phyloP scores from a whole-genome alignment of 2,888 invertebrate species.

The Phaedon cochleariae region DNA sequence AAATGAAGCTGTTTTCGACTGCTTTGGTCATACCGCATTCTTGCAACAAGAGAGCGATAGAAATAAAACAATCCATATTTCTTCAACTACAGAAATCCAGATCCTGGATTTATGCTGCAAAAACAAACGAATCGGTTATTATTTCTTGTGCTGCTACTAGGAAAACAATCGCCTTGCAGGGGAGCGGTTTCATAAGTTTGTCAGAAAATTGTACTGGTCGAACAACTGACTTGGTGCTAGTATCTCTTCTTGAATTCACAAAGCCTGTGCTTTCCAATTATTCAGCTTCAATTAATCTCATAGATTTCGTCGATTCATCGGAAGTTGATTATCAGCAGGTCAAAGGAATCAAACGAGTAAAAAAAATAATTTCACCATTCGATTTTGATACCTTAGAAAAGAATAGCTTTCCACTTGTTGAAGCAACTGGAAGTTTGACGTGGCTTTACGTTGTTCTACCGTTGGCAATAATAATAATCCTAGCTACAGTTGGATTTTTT shows the following conservation, averaged over 20 bases:
- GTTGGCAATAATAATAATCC: neutral
- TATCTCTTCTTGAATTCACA: constrained; percentile 12
- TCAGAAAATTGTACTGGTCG: constrained; percentile 5
- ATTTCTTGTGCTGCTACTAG: neutral
- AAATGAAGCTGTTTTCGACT: constrained; percentile 17
- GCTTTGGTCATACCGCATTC: constrained; percentile 3
- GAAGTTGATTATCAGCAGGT: constrained; percentile 4
- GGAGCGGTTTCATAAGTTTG: constrained; percentile 20
- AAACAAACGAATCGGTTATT: neutral
- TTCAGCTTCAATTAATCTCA: constrained; percentile 10
- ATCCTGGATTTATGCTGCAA: constrained; percentile 21
- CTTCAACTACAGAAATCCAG: constrained; percentile 20
- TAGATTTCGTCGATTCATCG: constrained; percentile 2
- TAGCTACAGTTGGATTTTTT: neutral
- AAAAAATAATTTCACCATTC: constrained; percentile 18
- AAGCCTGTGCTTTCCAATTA: constrained; percentile 9
- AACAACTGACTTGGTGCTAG: neutral
- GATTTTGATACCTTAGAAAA: constrained; percentile 10
- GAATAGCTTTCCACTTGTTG: neutral
- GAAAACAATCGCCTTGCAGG: neutral
- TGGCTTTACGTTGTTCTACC: constrained; percentile 3
- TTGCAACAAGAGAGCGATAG: constrained; percentile 16
- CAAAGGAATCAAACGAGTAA: neutral
- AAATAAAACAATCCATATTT: constrained; percentile 11
- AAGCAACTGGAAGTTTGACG: neutral